Conservation (phyloP, 2,797 vertebrate genomes). For the Chaetophractus vellerosus region DNA sequence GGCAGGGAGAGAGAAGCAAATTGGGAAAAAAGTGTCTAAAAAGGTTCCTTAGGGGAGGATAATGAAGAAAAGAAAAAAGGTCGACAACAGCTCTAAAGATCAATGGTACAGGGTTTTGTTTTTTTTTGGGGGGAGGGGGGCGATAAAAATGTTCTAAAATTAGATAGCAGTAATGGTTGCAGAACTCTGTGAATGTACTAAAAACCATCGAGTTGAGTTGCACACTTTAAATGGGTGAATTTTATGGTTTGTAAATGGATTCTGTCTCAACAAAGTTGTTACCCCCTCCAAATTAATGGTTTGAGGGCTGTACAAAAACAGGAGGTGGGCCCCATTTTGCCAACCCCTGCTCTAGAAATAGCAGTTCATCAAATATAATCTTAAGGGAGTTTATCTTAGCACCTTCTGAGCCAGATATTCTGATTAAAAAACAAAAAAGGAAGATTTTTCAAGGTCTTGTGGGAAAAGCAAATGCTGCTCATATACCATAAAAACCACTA, state of each 20-base stretch:
- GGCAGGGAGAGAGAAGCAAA: neutral
- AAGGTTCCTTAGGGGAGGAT: neutral
- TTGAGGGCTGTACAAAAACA: neutral
- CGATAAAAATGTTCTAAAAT: neutral
- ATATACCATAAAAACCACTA: neutral
- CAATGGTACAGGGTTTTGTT: neutral
- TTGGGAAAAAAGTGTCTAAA: neutral
- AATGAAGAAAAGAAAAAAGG: slow-evolving; percentile 9
- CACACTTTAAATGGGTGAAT: neutral
- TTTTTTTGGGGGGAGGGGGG: too few relatives aligned
- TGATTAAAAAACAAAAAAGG: neutral
- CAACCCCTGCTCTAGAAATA: neutral
- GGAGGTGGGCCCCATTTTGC: neutral
- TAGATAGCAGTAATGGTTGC: neutral
- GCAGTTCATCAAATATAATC: slow-evolving; percentile 2
- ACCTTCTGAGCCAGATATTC: neutral
- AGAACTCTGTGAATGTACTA: neutral
- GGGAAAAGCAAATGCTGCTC: slow-evolving; percentile 46
- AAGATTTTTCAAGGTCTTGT: neutral
- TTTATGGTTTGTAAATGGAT: neutral
- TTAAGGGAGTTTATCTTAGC: neutral
- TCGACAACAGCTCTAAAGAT: neutral
- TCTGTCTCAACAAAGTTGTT: neutral
- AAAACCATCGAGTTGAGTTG: neutral
- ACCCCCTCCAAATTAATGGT: too few relatives aligned